Evolutionary conservation across 2,797 vertebrate species (phyloP), one percentile per base, ranked within the genome.

Genomic region (Lutjanus campechanus): DNA sequence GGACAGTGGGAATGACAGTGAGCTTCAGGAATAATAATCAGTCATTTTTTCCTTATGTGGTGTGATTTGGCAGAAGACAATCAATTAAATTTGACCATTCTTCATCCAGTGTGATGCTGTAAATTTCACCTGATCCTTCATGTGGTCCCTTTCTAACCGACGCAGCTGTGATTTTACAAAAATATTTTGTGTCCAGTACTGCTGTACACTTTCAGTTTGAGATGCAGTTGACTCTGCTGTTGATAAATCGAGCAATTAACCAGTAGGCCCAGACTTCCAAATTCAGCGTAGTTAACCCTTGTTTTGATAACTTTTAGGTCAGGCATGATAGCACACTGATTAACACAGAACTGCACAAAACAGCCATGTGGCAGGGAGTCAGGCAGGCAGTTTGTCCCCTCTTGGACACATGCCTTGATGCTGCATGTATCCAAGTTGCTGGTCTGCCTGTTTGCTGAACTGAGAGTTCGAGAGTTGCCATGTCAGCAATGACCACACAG

Each of bases 381-480:
- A 73, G 61, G 20, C 77, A 70, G 79, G 77, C 53, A 25, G 29
- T 75, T 29, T 64, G 63, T 77, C 75, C 77, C 81, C 85, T 88
- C 72, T 86, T 87, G 83, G 83, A 85, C 77, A 83, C 76, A 82
- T 74, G 84, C 85, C 89, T 84, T 83, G 76, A 88, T 76, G 76
- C 68, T 74, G 78, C 50, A 61, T 76, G 76, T 65, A 76, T 90
- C 89, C 77, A 89, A 89, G 89, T 88, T 69, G 61, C 77, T 11
- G 7, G 40, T 46, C 76, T 59, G 83, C 74, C 60, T 80, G 82
- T 69, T 73, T 69, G 70, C 82, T 69, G 73, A 74, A 85, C 60
- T 80, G 75, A 85, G 80, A 78, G 85, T 90, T 93, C 54, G 12
- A 90, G 82, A 93, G 82, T 83, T 91, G 92, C 87, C 77, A 61